phyloP scores from a whole-genome alignment of 1,140 invertebrate genomes.

The Gonioctena quinquepunctata region DNA sequence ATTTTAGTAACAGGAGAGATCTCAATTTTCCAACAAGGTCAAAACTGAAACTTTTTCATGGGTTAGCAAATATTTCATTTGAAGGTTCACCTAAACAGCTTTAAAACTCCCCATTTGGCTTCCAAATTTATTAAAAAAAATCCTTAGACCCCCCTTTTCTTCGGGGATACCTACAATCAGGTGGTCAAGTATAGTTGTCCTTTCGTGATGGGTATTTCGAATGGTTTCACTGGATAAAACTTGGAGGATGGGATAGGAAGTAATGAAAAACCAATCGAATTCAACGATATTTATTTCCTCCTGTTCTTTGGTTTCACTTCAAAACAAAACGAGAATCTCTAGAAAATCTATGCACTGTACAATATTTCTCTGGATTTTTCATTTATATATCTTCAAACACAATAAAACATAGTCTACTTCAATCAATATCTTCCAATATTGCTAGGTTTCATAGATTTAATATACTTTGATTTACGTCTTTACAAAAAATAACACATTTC shows the following conservation, averaged over 20 bases:
- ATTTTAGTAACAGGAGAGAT: too few relatives aligned
- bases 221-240: too few relatives aligned
- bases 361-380: constrained; percentile 10
- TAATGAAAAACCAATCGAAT: constrained; percentile 6
- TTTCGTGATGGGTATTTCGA: too few relatives aligned
- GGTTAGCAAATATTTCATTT: too few relatives aligned
- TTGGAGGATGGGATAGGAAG: not conserved
- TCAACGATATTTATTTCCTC: constrained; percentile 33
- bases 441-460: constrained; percentile 28
- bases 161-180: too few relatives aligned
- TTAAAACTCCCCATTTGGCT: too few relatives aligned
- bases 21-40: too few relatives aligned
- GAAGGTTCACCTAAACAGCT: too few relatives aligned
- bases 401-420: constrained; percentile 7
- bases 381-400: constrained; percentile 10
- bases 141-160: too few relatives aligned
- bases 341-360: constrained; percentile 21
- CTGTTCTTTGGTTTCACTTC: constrained; percentile 28
- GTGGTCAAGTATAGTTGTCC: too few relatives aligned
- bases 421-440: constrained; percentile 22
- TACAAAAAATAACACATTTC: constrained; percentile 33
- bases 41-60: too few relatives aligned
- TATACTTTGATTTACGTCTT: constrained; percentile 26
- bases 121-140: too few relatives aligned
- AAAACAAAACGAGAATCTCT: constrained; percentile 27